Evolutionary conservation across 2,113 vertebrate genomes (phyloP).

Genomic region (Pelodiscus sinensis): DNA sequence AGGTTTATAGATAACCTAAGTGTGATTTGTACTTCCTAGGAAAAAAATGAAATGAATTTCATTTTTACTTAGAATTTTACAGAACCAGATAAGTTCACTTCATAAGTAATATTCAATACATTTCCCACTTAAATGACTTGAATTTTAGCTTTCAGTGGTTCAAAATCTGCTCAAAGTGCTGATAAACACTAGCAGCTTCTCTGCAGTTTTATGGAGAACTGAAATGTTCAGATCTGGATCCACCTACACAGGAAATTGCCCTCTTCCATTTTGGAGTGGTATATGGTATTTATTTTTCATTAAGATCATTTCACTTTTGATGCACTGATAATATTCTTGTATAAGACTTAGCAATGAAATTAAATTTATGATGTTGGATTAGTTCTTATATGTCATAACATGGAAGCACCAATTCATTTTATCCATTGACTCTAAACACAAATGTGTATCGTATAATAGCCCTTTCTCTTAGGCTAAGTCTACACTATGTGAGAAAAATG

Average conservation of each 20-base stretch:
- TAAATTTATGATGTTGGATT: not conserved
- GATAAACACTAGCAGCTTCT: constrained; percentile 15
- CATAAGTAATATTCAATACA: not conserved
- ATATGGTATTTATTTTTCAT: constrained; percentile 54
- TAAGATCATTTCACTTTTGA: constrained; percentile 29
- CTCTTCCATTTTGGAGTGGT: constrained; percentile 39
- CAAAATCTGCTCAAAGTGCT: not conserved
- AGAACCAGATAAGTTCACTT: not conserved
- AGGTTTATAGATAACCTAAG: not conserved
- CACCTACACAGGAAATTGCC: constrained; percentile 37
- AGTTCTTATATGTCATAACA: not conserved
- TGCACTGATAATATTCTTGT: constrained; percentile 28
- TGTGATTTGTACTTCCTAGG: fast-evolving
- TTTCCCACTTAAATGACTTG: constrained; percentile 5
- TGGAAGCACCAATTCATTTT: not conserved
- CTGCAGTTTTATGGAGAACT: constrained; percentile 19
- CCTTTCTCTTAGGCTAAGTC: not conserved
- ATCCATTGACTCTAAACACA: not conserved
- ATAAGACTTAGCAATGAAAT: constrained; percentile 9
- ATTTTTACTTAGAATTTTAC: not conserved
- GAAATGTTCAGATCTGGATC: constrained; percentile 35
- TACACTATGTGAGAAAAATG: too few species aligned
- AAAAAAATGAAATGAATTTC: not conserved
- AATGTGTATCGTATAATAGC: not conserved
- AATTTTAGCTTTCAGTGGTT: constrained; percentile 11